Percentiles rank a stretch among this genome's conserved stretches.
These are phyloP conservation scores for Montipora sp. DNA, from an alignment of 64 coral and sea anemone species.

Conservation along the genomic window DNA sequence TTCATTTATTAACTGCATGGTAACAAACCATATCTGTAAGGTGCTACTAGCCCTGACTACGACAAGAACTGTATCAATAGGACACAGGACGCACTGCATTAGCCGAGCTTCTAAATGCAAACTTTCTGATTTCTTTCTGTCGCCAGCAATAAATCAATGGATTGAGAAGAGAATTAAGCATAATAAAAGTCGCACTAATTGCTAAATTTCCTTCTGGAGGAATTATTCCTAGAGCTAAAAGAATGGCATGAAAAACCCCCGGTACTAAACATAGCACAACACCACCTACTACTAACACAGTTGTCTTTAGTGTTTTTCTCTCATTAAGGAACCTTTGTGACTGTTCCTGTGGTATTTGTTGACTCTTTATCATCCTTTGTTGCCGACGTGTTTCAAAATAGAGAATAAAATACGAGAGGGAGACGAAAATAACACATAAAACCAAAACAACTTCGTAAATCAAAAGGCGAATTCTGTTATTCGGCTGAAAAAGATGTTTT, in stretches of 20 bases:
- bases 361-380: neutral
- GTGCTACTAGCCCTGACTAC: too few relatives aligned
- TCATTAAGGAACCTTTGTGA: neutral
- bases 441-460: neutral
- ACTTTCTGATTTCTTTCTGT: neutral
- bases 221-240: neutral
- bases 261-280: neutral
- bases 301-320: neutral
- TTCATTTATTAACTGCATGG: too few relatives aligned
- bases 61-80: too few relatives aligned
- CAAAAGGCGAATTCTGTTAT: neutral
- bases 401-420: neutral
- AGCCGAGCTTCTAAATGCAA: neutral
- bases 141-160: constrained; percentile 3
- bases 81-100: too few relatives aligned
- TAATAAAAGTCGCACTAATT: neutral
- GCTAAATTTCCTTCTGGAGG: neutral
- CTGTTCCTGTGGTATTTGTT: neutral
- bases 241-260: neutral
- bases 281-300: neutral
- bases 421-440: neutral
- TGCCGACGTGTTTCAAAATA: neutral
- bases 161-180: neutral
- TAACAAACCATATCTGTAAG: too few relatives aligned
- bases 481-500: neutral